A percentile compares a stretch with the other conserved stretches of the same genome.
These are phyloP conservation scores for Bombus vancouverensis DNA, from an alignment of 1,140 invertebrate genomes.

Conservation along the genomic window DNA sequence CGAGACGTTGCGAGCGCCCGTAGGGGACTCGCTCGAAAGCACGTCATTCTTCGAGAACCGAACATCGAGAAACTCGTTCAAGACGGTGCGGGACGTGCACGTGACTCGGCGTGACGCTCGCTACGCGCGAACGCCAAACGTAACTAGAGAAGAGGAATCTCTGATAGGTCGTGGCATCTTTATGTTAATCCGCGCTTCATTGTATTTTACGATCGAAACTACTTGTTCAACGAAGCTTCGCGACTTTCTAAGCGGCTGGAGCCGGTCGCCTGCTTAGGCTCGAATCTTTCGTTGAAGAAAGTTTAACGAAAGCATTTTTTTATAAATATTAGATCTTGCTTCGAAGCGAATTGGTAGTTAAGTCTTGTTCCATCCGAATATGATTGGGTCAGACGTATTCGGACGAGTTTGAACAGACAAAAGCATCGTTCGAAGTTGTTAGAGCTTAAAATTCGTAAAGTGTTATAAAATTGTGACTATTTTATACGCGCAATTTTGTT, in stretches of 20 bases:
- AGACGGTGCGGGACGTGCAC: slow-evolving; percentile 23
- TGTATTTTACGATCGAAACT: background rate
- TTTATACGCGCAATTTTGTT: too few relatives aligned
- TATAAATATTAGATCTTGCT: background rate
- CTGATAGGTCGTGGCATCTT: background rate
- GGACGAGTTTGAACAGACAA: too few relatives aligned
- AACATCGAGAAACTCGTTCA: slow-evolving; percentile 20
- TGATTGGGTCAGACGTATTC: too few relatives aligned
- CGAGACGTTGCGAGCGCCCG: background rate
- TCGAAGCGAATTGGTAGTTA: too few relatives aligned
- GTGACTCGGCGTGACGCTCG: slow-evolving; percentile 16
- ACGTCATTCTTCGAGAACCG: slow-evolving; percentile 2
- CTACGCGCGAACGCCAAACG: slow-evolving; percentile 2
- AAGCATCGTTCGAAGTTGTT: too few relatives aligned
- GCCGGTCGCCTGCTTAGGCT: too few relatives aligned
- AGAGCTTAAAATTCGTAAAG: too few relatives aligned
- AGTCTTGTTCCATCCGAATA: too few relatives aligned
- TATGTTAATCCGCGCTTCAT: background rate
- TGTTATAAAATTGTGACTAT: too few relatives aligned
- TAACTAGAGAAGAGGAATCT: slow-evolving; percentile 9
- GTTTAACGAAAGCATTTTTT: background rate
- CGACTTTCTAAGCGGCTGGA: background rate
- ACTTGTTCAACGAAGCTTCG: too few relatives aligned
- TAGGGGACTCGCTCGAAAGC: slow-evolving; percentile 7
- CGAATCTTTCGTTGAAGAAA: background rate